Evolutionary conservation across 2,797 vertebrate genomes (phyloP).

Genomic region (Halcyon badia): DNA sequence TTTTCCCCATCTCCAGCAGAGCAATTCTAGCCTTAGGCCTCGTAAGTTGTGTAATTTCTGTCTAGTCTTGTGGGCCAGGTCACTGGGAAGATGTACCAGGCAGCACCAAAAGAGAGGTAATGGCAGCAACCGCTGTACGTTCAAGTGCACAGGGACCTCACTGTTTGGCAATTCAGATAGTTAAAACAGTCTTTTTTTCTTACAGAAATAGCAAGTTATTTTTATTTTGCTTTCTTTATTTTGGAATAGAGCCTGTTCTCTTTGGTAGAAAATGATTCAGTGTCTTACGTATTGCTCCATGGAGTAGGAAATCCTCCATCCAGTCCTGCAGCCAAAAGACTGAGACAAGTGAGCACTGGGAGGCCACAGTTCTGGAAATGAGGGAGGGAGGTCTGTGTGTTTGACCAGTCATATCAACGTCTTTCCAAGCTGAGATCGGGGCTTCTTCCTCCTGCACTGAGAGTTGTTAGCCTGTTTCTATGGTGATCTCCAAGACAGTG

Average conservation of each 20-base stretch:
- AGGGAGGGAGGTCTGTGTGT: not conserved
- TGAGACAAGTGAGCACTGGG: fast-evolving
- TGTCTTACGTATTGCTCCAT: not conserved
- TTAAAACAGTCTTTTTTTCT: not conserved
- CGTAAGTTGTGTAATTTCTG: fast-evolving
- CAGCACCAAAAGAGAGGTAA: not conserved
- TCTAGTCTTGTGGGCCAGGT: not conserved
- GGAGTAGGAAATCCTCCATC: not conserved
- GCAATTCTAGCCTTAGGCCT: not conserved
- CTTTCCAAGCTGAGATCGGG: not conserved
- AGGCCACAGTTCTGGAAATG: not conserved
- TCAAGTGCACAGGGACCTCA: not conserved
- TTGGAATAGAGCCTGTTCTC: not conserved
- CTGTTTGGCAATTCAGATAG: not conserved
- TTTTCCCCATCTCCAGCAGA: not conserved
- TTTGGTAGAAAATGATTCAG: not conserved
- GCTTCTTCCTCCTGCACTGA: not conserved
- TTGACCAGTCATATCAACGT: not conserved
- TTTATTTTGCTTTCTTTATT: not conserved
- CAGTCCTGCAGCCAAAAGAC: not conserved
- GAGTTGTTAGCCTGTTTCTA: constrained; percentile 49
- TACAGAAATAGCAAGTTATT: not conserved
- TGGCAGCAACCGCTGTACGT: not conserved
- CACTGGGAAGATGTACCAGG: fast-evolving
- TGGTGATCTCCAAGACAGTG: constrained; percentile 39